A percentile compares a stretch with the other conserved stretches of the same genome.
These are phyloP conservation scores for Graphium colonna DNA, from an alignment of 2,888 invertebrate species.

Conservation along the genomic window DNA sequence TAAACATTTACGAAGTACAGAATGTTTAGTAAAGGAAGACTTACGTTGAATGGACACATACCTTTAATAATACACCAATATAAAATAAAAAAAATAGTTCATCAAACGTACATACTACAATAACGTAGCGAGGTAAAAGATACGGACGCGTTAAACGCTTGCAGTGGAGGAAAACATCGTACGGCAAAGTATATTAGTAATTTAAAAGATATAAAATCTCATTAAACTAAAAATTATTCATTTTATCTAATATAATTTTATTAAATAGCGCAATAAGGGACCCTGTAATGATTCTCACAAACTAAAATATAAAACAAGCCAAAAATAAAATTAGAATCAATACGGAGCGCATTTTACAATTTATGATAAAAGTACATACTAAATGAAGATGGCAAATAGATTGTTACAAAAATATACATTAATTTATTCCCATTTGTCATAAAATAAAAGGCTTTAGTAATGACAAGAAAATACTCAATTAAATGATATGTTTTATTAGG, in stretches of 20 bases:
- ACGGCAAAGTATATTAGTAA: neutral
- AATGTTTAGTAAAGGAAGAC: constrained; percentile 1
- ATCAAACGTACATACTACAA: neutral
- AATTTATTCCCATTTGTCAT: constrained; percentile 14
- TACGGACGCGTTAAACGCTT: neutral
- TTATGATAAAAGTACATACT: neutral
- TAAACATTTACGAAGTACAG: neutral
- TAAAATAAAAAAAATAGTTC: neutral
- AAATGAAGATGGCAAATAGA: constrained; percentile 18
- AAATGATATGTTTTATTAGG: constrained; percentile 60
- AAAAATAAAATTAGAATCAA: neutral
- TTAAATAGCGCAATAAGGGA: constrained; percentile 2
- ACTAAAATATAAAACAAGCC: constrained; percentile 5
- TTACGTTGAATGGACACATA: neutral
- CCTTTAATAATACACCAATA: neutral
- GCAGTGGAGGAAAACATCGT: neutral
- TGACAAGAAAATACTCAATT: constrained; percentile 43
- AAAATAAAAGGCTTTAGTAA: constrained; percentile 24
- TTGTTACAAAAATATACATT: constrained; percentile 25
- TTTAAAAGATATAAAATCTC: neutral
- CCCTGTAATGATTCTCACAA: constrained; percentile 15
- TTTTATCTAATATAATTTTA: neutral
- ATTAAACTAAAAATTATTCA: neutral
- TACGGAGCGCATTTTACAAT: neutral
- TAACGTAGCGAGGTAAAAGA: neutral